Percentiles rank a stretch among this genome's conserved stretches.
Conservation (phyloP, 2,113 vertebrate genomes). For the Leptocoma aspasia region DNA sequence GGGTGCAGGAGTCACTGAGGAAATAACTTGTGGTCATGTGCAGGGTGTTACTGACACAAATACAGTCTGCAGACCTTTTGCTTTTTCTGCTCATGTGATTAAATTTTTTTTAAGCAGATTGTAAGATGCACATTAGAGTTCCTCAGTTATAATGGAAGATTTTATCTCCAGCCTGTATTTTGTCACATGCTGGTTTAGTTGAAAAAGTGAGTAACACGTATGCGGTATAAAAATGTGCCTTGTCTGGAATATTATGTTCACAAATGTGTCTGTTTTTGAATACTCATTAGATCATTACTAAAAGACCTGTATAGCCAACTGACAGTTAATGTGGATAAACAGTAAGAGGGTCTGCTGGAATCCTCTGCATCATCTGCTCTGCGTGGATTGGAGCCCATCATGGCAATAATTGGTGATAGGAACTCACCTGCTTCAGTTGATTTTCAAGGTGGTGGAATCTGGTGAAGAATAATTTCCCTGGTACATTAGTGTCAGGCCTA, state of each 20-base stretch:
- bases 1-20: not conserved
- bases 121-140: not conserved
- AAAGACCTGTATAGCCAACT: rapidly evolving
- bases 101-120: not conserved
- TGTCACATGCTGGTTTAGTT: not conserved
- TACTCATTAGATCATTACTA: not conserved
- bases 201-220: rapidly evolving
- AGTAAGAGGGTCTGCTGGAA: not conserved
- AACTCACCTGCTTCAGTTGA: not conserved
- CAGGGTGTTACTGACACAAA: rapidly evolving
- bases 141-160: rapidly evolving
- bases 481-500: not conserved
- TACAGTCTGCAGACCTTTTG: rapidly evolving
- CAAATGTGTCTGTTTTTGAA: not conserved
- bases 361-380: not conserved
- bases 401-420: not conserved
- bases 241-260: not conserved
- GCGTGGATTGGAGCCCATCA: rapidly evolving
- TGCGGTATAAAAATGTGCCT: rapidly evolving
- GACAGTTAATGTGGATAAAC: not conserved
- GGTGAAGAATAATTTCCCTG: not conserved
- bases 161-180: not conserved
- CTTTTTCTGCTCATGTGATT: not conserved
- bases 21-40: rapidly evolving
- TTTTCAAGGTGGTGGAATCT: not conserved